Base-by-base conservation (phyloP, 92 coral and sea anemone species). In the Nematostella vectensis region DNA sequence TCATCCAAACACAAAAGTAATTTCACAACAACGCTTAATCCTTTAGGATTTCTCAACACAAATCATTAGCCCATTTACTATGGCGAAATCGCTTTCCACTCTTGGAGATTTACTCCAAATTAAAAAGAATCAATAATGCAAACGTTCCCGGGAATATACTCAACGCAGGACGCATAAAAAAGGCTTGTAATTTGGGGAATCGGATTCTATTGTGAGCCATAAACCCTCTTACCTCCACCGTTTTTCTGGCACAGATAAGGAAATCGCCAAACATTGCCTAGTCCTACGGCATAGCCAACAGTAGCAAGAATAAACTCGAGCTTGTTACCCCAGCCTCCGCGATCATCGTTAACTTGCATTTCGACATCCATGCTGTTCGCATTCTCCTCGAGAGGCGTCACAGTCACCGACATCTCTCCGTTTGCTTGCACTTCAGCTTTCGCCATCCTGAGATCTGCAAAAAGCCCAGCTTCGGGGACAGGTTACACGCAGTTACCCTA, bases 251-350 rank as follows among this genome's bases (percentile, higher is more conserved):
- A 66, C 15, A 66, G 42, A 23, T 66, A 66, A 0, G 72, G 72
- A 24, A 66, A 66, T 27, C 72, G 72, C 72, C 72, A 66, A 3
- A 66, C 72, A 21, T 66, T 66, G 0, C 72, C 72, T 10, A 66
- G 23, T 3, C 72, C 72, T 9, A 66, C 72, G 22, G 72, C 72
- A 22, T 66, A 66, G 2, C 72, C 72, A 55, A 66, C 42, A 19
- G 72, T 66, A 19, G 72, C 72, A 0, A 66, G 18, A n/a, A 66
- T 27, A n/a, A 66, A 66, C 63, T 66, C 72, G 3, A 66, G 43
- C 43, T 66, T 66, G 33, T 66, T 66, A 16, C 72, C 72, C 72
- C 72, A 66, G 11, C 72, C 72, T 19, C 72, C 72, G 1, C 72
- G 62, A 25, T 66, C 72, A 18, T 66, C 72, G 22, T 66, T 54